Conservation (phyloP, 2,113 vertebrate genomes). For the Salvelinus alpinus region DNA sequence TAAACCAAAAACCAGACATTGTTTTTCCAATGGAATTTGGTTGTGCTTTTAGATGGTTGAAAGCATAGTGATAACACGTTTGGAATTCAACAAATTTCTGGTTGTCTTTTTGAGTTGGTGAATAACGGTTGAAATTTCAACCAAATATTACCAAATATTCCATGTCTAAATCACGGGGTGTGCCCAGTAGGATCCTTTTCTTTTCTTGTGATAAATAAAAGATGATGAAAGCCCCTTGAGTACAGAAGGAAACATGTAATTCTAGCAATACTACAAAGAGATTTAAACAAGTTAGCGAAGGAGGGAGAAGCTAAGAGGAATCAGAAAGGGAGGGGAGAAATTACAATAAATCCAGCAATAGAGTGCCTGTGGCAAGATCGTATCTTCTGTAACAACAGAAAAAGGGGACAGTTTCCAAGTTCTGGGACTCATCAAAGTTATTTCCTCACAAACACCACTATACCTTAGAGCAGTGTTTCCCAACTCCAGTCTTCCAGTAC, state of each 20-base stretch:
- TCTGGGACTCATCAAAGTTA: conserved; percentile 8
- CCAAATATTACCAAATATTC: too few species aligned
- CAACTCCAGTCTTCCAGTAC: too few species aligned
- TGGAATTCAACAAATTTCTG: too few species aligned
- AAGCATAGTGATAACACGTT: too few species aligned
- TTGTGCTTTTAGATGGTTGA: too few species aligned
- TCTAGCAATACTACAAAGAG: conserved; percentile 51
- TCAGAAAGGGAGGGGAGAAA: conserved; percentile 7
- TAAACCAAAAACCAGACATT: too few species aligned
- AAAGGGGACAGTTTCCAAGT: conserved; percentile 12
- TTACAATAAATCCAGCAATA: conserved; percentile 40
- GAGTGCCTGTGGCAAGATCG: conserved; percentile 29
- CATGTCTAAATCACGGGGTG: too few species aligned
- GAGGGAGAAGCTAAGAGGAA: background rate
- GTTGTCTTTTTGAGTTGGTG: too few species aligned
- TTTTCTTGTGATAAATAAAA: conserved; percentile 63
- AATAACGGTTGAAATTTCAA: too few species aligned
- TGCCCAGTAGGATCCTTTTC: background rate
- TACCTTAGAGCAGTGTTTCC: background rate
- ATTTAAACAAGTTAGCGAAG: conserved; percentile 42
- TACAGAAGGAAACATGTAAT: conserved; percentile 53
- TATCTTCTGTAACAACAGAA: conserved; percentile 39
- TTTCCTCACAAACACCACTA: conserved; percentile 4
- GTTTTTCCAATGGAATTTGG: too few species aligned
- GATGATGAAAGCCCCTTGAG: conserved; percentile 61